Evolutionary conservation across 1,140 invertebrate genomes (phyloP).

Genomic region (Calycopis cecrops): DNA sequence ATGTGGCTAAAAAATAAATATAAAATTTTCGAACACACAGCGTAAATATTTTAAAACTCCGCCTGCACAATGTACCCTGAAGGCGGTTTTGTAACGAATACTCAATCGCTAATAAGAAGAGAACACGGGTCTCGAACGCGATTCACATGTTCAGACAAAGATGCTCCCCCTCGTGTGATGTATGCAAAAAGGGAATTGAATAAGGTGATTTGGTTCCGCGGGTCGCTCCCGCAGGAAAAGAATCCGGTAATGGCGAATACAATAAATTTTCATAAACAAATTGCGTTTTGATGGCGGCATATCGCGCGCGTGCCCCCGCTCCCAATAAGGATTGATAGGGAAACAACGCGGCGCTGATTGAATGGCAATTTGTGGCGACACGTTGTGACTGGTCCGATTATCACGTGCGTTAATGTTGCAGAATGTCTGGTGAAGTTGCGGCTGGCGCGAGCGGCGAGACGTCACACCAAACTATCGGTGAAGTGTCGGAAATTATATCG

Average conservation of each 20-base stretch:
- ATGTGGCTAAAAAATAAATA: background rate
- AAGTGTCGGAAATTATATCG: too few species aligned
- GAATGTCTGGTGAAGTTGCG: too few species aligned
- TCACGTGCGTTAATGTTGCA: too few species aligned
- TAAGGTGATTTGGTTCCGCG: slow-evolving; percentile 72
- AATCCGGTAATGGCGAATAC: slow-evolving; percentile 73
- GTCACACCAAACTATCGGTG: too few species aligned
- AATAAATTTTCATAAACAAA: slow-evolving; percentile 76
- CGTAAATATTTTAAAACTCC: too few species aligned
- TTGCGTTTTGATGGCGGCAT: slow-evolving; percentile 71
- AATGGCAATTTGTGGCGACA: slow-evolving; percentile 61
- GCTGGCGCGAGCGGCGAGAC: too few species aligned
- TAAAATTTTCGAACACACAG: too few species aligned
- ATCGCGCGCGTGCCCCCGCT: slow-evolving; percentile 61
- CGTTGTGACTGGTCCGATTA: slow-evolving; percentile 30
- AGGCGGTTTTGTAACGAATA: slow-evolving; percentile 47
- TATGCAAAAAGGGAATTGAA: slow-evolving; percentile 75
- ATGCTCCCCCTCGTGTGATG: slow-evolving; percentile 64
- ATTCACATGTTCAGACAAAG: slow-evolving; percentile 70
- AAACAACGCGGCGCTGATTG: slow-evolving; percentile 72
- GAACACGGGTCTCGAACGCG: slow-evolving; percentile 66
- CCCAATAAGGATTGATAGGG: slow-evolving; percentile 68
- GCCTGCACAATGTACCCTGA: slow-evolving; percentile 24
- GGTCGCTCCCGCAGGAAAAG: slow-evolving; percentile 70
- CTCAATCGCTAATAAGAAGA: slow-evolving; percentile 66